Evolutionary conservation across 2,888 invertebrate genomes (phyloP).

Genomic region (Allacma fusca): DNA sequence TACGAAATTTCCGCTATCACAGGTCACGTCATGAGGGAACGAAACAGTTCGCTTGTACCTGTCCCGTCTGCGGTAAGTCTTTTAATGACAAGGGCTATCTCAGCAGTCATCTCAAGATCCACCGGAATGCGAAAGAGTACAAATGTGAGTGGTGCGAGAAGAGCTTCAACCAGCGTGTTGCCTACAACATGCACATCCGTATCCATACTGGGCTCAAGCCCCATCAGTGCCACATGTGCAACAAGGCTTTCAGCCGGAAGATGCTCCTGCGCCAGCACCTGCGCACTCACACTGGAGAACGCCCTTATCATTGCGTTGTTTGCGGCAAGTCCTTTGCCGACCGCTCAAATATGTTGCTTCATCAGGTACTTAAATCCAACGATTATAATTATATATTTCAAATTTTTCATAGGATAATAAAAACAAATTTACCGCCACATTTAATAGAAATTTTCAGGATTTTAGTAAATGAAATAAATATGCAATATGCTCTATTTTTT

Average conservation of each 20-base stretch:
- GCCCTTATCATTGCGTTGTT: slow-evolving; percentile 55
- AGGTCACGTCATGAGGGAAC: slow-evolving; percentile 81
- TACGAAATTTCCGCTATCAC: slow-evolving; percentile 85
- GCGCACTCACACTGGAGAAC: slow-evolving; percentile 73
- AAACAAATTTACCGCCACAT: no score
- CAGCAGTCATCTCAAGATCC: slow-evolving; percentile 86
- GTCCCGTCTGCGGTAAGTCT: slow-evolving; percentile 80
- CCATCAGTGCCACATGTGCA: slow-evolving; percentile 50
- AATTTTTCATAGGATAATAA: no score
- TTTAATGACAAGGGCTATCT: slow-evolving; percentile 82
- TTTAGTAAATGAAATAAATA: neutral
- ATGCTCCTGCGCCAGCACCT: slow-evolving; percentile 85
- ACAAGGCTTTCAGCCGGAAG: slow-evolving; percentile 71
- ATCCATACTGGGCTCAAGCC: slow-evolving; percentile 59
- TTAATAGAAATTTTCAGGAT: no score
- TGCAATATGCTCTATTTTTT: slow-evolving; percentile 51
- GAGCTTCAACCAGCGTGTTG: slow-evolving; percentile 84
- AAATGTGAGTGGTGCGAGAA: slow-evolving; percentile 77
- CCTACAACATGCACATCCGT: slow-evolving; percentile 83
- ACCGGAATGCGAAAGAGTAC: slow-evolving; percentile 71
- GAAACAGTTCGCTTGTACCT: slow-evolving; percentile 77
- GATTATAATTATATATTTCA: neutral
- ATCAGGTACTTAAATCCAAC: slow-evolving; percentile 63
- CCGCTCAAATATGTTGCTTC: slow-evolving; percentile 84
- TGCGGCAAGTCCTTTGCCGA: slow-evolving; percentile 65